These are phyloP conservation scores for Potamarius usumacintae DNA, from an alignment of 2,113 vertebrate genomes.

Conservation along the genomic window DNA sequence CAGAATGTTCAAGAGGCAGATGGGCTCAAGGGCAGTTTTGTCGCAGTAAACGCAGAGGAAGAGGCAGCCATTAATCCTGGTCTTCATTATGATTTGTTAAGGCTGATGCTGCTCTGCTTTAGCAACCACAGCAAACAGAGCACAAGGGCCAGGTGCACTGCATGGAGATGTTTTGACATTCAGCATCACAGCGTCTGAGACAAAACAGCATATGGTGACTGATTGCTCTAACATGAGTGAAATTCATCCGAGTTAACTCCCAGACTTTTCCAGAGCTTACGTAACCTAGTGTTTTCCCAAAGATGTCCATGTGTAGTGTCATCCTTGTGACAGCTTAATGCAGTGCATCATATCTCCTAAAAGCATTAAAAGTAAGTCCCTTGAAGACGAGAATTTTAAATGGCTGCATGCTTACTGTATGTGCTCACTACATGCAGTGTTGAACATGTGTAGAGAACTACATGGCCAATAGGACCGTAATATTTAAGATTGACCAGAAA, in stretches of 20 bases:
- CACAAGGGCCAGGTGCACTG: conserved; percentile 2
- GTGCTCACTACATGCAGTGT: neutral
- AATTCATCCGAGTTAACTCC: conserved; percentile 3
- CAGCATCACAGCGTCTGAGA: conserved; percentile 11
- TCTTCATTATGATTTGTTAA: conserved; percentile 36
- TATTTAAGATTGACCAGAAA: neutral
- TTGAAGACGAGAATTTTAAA: neutral
- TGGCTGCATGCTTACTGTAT: neutral
- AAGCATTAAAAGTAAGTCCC: neutral
- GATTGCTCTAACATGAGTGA: conserved; percentile 4
- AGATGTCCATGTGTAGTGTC: neutral
- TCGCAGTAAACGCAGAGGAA: neutral
- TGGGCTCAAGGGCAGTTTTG: neutral
- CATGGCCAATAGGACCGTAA: neutral
- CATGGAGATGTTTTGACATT: conserved; percentile 17
- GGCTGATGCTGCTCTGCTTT: conserved; percentile 28
- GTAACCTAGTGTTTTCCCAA: neutral
- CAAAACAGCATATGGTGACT: conserved; percentile 2
- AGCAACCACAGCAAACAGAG: conserved; percentile 28
- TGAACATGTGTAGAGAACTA: neutral
- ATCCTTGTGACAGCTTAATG: neutral
- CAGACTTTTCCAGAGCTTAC: neutral
- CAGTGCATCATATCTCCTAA: neutral
- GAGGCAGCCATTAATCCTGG: conserved; percentile 1
- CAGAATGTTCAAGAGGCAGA: conserved; percentile 1